A percentile compares a stretch with the other conserved stretches of the same genome.
phyloP scores from a whole-genome alignment of 2,888 invertebrate genomes.

The Callyntrura sp. region DNA sequence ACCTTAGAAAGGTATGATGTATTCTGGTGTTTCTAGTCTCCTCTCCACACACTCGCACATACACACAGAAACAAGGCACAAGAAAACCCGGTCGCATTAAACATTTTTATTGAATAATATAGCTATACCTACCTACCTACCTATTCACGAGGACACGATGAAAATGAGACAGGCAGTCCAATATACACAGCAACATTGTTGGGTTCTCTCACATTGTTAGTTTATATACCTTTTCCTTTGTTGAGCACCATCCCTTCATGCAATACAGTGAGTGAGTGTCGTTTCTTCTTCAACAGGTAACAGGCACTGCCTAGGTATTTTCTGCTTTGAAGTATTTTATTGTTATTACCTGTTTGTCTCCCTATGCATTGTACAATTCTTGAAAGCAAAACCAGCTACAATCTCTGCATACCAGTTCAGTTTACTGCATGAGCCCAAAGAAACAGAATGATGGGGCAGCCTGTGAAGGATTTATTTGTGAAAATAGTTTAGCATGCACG shows the following conservation, averaged over 20 bases:
- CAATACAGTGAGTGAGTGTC: too few species aligned
- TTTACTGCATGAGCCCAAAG: conserved; percentile 75
- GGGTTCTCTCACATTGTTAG: background rate
- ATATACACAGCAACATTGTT: background rate
- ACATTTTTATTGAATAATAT: conserved; percentile 6
- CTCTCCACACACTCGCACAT: too few species aligned
- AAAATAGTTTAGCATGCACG: conserved; percentile 65
- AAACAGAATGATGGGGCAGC: conserved; percentile 66
- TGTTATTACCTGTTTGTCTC: conserved; percentile 34
- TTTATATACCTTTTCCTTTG: conserved; percentile 29
- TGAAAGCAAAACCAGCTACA: conserved; percentile 64
- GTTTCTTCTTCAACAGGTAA: background rate
- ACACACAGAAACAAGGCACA: too few species aligned
- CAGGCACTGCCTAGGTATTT: conserved; percentile 12
- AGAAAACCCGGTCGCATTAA: background rate
- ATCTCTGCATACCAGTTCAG: conserved; percentile 73
- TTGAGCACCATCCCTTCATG: conserved; percentile 7
- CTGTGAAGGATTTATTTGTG: conserved; percentile 55
- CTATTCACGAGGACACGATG: too few species aligned
- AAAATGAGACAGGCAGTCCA: background rate
- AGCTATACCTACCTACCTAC: background rate
- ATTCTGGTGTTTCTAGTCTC: too few species aligned
- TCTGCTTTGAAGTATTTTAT: conserved; percentile 29
- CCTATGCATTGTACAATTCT: conserved; percentile 31
- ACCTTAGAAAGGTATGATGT: too few species aligned